These are phyloP conservation scores for Xyliphius kryptos DNA, from an alignment of 2,113 vertebrate species.

Conservation along the genomic window DNA sequence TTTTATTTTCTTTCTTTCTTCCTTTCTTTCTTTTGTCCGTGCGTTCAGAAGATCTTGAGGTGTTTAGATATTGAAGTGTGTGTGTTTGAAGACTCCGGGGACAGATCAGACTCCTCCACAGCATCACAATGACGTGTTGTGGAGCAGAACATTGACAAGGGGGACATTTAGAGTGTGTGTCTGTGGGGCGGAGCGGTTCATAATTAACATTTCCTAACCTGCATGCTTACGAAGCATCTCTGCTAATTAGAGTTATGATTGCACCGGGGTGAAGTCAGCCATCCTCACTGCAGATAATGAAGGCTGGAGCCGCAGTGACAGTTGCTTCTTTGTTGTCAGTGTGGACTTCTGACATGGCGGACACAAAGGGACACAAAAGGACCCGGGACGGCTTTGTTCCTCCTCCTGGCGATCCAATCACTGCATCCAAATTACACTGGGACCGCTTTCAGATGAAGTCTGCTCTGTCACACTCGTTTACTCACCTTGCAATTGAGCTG, in stretches of 20 bases:
- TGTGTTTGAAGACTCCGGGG: constrained; percentile 1
- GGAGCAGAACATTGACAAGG: constrained; percentile 45
- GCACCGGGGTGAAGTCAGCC: constrained; percentile 53
- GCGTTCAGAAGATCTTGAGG: no score
- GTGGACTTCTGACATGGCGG: constrained; percentile 60
- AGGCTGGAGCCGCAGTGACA: constrained; percentile 43
- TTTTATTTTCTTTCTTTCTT: no score
- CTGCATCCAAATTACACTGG: constrained; percentile 56
- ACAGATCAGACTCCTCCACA: neutral
- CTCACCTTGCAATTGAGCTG: constrained; percentile 26
- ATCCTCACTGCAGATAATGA: constrained; percentile 60
- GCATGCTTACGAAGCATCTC: constrained; percentile 66
- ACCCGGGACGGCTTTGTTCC: constrained; percentile 57
- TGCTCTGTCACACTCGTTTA: constrained; percentile 4
- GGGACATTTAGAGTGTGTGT: constrained; percentile 57
- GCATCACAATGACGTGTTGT: constrained; percentile 27
- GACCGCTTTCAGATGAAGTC: constrained; percentile 45
- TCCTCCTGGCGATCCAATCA: constrained; percentile 56
- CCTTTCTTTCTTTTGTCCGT: no score
- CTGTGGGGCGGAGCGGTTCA: constrained; percentile 33
- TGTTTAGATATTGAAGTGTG: no score
- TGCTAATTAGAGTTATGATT: constrained; percentile 70
- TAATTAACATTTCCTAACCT: constrained; percentile 65
- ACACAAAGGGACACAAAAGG: constrained; percentile 61
- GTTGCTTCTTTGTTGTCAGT: constrained; percentile 53